Evolutionary conservation across 2,888 invertebrate genomes (phyloP).

Genomic region (Acanthosepion pharaonis): DNA sequence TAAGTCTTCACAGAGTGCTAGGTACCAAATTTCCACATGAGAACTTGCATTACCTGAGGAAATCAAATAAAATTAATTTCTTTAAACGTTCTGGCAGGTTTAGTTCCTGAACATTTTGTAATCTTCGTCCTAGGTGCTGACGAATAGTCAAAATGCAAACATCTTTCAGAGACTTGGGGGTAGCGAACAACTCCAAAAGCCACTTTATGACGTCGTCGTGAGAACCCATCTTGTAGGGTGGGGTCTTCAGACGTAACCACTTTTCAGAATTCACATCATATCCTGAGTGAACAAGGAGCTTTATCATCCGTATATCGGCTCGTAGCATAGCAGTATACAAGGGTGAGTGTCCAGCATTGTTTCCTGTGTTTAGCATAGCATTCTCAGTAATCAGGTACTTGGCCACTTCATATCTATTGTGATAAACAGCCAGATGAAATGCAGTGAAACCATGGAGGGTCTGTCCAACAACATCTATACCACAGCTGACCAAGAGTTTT

Average conservation of each 20-base stretch:
- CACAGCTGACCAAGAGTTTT: slow-evolving; percentile 57
- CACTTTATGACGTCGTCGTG: slow-evolving; percentile 53
- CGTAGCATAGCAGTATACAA: slow-evolving; percentile 63
- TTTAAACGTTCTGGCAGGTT: slow-evolving; percentile 36
- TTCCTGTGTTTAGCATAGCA: slow-evolving; percentile 62
- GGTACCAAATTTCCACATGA: neutral
- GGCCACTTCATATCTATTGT: slow-evolving; percentile 62
- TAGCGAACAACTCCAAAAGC: slow-evolving; percentile 54
- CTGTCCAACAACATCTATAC: slow-evolving; percentile 57
- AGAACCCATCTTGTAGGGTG: slow-evolving; percentile 55
- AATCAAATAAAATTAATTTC: slow-evolving; percentile 43
- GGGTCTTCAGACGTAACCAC: slow-evolving; percentile 58
- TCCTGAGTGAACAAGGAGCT: slow-evolving; percentile 62
- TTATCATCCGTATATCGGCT: slow-evolving; percentile 57
- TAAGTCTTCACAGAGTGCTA: neutral
- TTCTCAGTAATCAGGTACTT: slow-evolving; percentile 62
- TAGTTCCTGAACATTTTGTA: neutral
- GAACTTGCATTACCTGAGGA: neutral
- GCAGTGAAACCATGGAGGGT: slow-evolving; percentile 65
- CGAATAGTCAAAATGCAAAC: slow-evolving; percentile 56
- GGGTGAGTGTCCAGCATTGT: slow-evolving; percentile 59
- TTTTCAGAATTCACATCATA: slow-evolving; percentile 60
- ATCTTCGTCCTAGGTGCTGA: neutral
- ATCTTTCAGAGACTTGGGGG: slow-evolving; percentile 56
- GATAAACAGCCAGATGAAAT: slow-evolving; percentile 66